A percentile compares a stretch with the other conserved stretches of the same genome.
Evolutionary conservation across 2,888 invertebrate genomes (phyloP).

Genomic region (Sphecodes monilicornis): DNA sequence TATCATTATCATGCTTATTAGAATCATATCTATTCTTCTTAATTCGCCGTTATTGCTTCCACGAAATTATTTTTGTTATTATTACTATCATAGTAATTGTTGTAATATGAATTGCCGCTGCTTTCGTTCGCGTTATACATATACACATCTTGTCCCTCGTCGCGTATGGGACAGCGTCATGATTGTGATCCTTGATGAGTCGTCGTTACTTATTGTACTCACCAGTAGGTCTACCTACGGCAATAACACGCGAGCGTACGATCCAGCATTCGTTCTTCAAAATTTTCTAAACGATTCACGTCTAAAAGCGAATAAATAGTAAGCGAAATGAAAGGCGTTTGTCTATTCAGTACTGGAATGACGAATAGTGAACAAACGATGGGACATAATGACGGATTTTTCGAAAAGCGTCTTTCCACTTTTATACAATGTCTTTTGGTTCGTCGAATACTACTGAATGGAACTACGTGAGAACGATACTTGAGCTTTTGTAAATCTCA

Average conservation of each 20-base stretch:
- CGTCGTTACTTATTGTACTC: neutral
- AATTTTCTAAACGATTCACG: constrained; percentile 26
- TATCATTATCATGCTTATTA: neutral
- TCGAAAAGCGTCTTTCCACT: neutral
- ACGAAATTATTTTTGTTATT: neutral
- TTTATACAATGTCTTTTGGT: neutral
- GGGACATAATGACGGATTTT: neutral
- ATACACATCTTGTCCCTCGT: constrained; percentile 41
- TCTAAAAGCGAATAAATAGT: constrained; percentile 70
- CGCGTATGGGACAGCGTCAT: constrained; percentile 24
- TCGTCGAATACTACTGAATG: neutral
- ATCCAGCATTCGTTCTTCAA: constrained; percentile 7
- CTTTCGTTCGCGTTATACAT: constrained; percentile 17
- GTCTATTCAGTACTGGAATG: neutral
- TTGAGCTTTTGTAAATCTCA: neutral
- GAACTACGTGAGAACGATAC: neutral
- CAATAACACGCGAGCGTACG: neutral
- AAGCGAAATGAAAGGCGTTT: constrained; percentile 59
- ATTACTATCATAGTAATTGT: neutral
- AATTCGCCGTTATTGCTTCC: neutral
- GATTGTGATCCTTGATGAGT: neutral
- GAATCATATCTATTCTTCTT: neutral
- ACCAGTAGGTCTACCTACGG: neutral
- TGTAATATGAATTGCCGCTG: neutral
- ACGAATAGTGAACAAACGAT: neutral